Evolutionary conservation across 2,888 invertebrate species (phyloP), one percentile per base, ranked within the genome.

Genomic region (Exocentrus adspersus): DNA sequence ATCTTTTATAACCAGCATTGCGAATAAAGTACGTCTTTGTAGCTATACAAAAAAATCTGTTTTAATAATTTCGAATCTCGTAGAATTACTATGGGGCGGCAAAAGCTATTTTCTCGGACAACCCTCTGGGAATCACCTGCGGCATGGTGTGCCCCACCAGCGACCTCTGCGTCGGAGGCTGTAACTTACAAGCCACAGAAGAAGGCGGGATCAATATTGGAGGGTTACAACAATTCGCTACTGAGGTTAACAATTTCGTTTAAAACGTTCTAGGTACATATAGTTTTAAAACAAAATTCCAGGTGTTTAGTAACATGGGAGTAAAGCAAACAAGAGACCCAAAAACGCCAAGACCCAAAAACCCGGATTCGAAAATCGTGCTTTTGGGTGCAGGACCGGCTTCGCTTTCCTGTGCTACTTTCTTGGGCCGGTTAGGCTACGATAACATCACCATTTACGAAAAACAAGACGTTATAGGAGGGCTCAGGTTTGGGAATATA

Each of bases 91-190:
- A 99, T 86, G 98, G 99, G 17, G 95, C 98, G 1, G 94, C 96
- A 0, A 96, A 96, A 79, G 90, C 94, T 0, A 99, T 99, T 60
- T 89, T 99, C 60, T 97, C 97, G 0, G 98, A 99, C 80, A 99
- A 99, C 82, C 98, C 99, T 0, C 83, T 98, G 57, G 99, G 97
- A 0, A 85, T 97, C 1, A 95, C 95, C 0, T 97, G 97, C 76
- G 97, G 97, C 20, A 99, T 99, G 98, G 98, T 99, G 17, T 98
- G 98, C 74, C 98, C 98, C 1, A 98, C 98, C 0, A 97, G 97
- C 79, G 98, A 99, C 82, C 88, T 99, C 0, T 99, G 98, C 81
- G 98, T 98, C 0, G 98, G 98, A 0, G 97, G 97, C 0, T 99
- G 98, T 82, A 99, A 99, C 83, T 85, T 99, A 7, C 92, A 94